A percentile compares a stretch with the other conserved stretches of the same genome.
Evolutionary conservation across 1,140 invertebrate species (phyloP).

Genomic region (Muscidifurax raptorellus): DNA sequence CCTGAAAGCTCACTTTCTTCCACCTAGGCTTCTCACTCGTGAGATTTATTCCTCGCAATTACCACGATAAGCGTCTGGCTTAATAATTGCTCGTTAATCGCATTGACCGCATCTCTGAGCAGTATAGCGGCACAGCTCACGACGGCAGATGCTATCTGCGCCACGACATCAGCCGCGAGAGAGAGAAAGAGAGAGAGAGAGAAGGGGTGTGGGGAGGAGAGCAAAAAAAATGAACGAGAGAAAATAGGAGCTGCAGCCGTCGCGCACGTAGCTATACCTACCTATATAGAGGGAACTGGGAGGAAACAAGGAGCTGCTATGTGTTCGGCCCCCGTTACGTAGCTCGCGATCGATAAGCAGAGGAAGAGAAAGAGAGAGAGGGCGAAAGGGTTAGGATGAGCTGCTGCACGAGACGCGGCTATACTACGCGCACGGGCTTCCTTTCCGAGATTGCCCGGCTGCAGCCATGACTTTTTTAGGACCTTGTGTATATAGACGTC

Average conservation of each 20-base stretch:
- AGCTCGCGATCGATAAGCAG: neutral
- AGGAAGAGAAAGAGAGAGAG: neutral
- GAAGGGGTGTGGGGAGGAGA: neutral
- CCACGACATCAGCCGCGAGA: neutral
- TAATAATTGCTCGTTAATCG: slow-evolving; percentile 63
- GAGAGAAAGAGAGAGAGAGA: neutral
- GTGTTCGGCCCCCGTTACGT: neutral
- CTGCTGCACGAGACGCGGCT: too few species aligned
- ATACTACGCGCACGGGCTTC: too few species aligned
- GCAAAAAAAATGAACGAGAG: neutral
- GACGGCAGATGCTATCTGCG: slow-evolving; percentile 10
- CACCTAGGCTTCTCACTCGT: neutral
- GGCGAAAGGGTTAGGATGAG: neutral
- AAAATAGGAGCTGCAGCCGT: neutral
- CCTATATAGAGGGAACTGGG: neutral
- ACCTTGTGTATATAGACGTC: too few species aligned
- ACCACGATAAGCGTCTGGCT: slow-evolving; percentile 55
- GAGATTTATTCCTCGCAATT: slow-evolving; percentile 61
- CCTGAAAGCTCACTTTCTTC: neutral
- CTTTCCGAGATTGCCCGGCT: too few species aligned
- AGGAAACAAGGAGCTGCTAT: neutral
- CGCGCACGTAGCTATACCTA: neutral
- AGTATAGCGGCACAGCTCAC: neutral
- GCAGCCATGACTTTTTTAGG: neutral
- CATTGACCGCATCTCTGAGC: slow-evolving; percentile 48